Percentiles rank a stretch among this genome's conserved stretches.
Conservation (phyloP, 2,888 invertebrate genomes). For the Drosophila cognata region DNA sequence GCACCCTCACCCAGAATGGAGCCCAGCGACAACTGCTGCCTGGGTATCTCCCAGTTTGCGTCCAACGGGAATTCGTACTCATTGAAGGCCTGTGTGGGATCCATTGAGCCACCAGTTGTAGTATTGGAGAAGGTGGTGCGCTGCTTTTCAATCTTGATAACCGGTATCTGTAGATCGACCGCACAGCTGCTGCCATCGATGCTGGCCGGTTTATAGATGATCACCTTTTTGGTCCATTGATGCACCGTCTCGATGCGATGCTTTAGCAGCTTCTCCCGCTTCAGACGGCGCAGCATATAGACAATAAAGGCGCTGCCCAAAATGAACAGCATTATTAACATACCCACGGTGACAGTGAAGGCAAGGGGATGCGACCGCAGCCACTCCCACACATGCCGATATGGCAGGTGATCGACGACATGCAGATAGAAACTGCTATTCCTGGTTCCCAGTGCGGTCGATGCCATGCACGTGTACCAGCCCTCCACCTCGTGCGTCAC, state of each 20-base stretch:
- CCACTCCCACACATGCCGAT: conserved; percentile 60
- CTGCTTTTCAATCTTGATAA: conserved; percentile 96
- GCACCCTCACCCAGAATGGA: conserved; percentile 98
- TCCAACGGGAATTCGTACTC: conserved; percentile 98
- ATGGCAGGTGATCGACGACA: conserved; percentile 87
- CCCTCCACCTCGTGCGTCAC: conserved; percentile 96
- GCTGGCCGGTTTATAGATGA: conserved; percentile 91
- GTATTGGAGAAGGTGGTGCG: conserved; percentile 89
- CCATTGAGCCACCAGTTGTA: conserved; percentile 85
- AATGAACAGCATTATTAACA: conserved; percentile 86
- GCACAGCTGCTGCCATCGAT: conserved; percentile 83
- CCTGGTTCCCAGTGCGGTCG: conserved; percentile 93
- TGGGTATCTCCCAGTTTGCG: conserved; percentile 96
- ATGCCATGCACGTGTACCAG: conserved; percentile 97
- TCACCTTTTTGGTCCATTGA: conserved; percentile 96
- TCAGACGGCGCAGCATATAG: conserved; percentile 89
- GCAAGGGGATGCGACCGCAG: conserved; percentile 86
- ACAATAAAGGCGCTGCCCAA: conserved; percentile 85
- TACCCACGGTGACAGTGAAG: conserved; percentile 87
- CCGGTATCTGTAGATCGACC: conserved; percentile 88
- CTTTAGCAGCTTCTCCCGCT: conserved; percentile 92
- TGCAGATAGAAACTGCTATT: conserved; percentile 93
- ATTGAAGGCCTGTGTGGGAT: conserved; percentile 89
- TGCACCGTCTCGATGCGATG: conserved; percentile 93
- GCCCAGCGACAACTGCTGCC: conserved; percentile 91